phyloP scores from a whole-genome alignment of 2,797 vertebrate genomes.

The Sciurus carolinensis region DNA sequence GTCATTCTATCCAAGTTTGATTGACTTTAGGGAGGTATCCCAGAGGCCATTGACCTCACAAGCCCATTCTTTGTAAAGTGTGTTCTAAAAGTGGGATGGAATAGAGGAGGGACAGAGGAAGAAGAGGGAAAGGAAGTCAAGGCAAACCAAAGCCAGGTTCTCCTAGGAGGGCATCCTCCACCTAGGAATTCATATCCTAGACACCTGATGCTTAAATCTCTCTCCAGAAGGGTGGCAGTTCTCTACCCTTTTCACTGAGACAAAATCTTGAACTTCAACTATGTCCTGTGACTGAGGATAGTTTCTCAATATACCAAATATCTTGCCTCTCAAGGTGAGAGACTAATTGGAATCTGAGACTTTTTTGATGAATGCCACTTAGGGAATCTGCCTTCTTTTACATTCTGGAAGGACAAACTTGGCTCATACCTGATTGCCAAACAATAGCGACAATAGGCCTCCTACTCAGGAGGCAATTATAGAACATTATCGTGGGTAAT shows the following conservation, averaged over 20 bases:
- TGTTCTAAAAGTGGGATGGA: not conserved
- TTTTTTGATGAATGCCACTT: not conserved
- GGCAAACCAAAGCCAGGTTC: not conserved
- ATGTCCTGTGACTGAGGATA: not conserved
- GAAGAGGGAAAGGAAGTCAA: not conserved
- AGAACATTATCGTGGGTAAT: not conserved
- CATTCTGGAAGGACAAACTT: not conserved
- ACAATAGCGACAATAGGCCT: not conserved
- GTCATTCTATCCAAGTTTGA: not conserved
- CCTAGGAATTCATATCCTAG: not conserved
- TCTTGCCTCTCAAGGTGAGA: conserved; percentile 51
- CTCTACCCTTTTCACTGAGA: not conserved
- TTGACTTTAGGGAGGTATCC: not conserved
- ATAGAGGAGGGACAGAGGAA: not conserved
- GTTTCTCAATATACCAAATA: not conserved
- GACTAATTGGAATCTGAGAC: not conserved
- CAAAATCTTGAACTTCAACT: not conserved
- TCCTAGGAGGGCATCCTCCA: not conserved
- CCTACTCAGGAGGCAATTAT: not conserved
- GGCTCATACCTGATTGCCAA: not conserved
- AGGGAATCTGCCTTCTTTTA: not conserved
- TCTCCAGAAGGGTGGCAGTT: not conserved
- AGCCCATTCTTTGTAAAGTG: not conserved
- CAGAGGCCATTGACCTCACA: not conserved
- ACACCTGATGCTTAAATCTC: not conserved